Evolutionary conservation across 1,140 invertebrate genomes (phyloP), one percentile per base, ranked within the genome.

Genomic region (Brachionus angularis): DNA sequence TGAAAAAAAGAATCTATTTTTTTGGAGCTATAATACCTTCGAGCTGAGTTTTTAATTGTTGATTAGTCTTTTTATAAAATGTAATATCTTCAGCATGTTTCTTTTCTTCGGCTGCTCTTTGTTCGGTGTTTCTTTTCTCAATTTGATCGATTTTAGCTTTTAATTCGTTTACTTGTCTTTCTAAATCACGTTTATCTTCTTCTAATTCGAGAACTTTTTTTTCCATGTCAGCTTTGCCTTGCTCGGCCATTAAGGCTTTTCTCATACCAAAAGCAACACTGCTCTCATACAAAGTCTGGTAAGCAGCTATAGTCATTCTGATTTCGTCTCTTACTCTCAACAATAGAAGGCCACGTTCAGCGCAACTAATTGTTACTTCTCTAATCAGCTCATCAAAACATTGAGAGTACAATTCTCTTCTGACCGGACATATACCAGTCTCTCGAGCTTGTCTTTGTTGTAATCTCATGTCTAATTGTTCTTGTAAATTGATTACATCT

Each of bases 261-360:
- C 95, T 86, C 86, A 98, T 92, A 29, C 95, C 95, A 80, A 96
- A 98, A 4, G 93, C 93, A 61, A 96, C 91, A 71, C 93, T 93
- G 80, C 92, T 96, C 80, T 96, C 95, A 79, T 98, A 96, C 0
- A 98, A 84, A 0, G 90, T 91, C 85, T 88, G 87, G 77, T 96
- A 98, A 1, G 94, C 92, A 75, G 91, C 88, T 77, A 97, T 89
- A 0, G 94, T 96, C 88, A 98, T 96, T 72, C 88, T 85, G 55
- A 97, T 88, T 84, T 98, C 95, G 81, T 98, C 93, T 23, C 95
- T 84, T 0, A 98, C 89, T 75, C 94, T 84, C 23, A 97, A 81
- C 12, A 98, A 82, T 1, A 98, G 81, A 5, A 98, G 83, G n/a
- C 96, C 96, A 74, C 94, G 85, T 83, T 98, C 95, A 0, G 90